Evolutionary conservation across 35 echinoderm and acorn worm genomes (phyloP).

Genomic region (Strongylocentrotus purpuratus): DNA sequence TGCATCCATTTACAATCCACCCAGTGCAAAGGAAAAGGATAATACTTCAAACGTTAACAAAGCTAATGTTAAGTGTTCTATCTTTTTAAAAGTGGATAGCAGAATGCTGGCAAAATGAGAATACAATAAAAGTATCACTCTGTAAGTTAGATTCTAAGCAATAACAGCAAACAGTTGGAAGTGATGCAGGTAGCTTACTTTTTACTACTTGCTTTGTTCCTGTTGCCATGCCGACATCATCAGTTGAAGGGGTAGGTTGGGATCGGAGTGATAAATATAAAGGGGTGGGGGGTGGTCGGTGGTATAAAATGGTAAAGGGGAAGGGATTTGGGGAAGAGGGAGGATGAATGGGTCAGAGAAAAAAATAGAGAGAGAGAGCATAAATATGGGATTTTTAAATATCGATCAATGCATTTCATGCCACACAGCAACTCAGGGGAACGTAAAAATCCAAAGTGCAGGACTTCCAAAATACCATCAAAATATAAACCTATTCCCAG

Average conservation of each 20-base stretch:
- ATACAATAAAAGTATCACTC: neutral
- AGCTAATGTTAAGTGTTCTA: neutral
- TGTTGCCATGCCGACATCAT: conserved; percentile 51
- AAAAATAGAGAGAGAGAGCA: neutral
- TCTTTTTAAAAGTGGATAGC: neutral
- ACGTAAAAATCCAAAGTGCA: neutral
- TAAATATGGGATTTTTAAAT: neutral
- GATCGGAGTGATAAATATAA: neutral
- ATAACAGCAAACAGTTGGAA: neutral
- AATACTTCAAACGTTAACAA: neutral
- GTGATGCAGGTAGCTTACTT: conserved; percentile 64
- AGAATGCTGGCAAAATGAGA: neutral
- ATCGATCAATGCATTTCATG: neutral
- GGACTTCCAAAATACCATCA: no score
- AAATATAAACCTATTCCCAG: no score
- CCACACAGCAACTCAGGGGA: neutral
- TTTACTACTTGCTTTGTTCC: conserved; percentile 78
- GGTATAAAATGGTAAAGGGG: neutral
- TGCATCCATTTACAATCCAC: neutral
- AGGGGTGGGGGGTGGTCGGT: neutral
- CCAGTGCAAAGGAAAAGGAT: neutral
- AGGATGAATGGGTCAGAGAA: neutral
- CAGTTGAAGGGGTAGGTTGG: neutral
- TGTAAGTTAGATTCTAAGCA: neutral
- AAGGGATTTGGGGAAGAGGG: neutral